Percentiles rank a stretch among this genome's conserved stretches.
Conservation (phyloP, 1,140 invertebrate genomes). For the Streblospio benedicti region DNA sequence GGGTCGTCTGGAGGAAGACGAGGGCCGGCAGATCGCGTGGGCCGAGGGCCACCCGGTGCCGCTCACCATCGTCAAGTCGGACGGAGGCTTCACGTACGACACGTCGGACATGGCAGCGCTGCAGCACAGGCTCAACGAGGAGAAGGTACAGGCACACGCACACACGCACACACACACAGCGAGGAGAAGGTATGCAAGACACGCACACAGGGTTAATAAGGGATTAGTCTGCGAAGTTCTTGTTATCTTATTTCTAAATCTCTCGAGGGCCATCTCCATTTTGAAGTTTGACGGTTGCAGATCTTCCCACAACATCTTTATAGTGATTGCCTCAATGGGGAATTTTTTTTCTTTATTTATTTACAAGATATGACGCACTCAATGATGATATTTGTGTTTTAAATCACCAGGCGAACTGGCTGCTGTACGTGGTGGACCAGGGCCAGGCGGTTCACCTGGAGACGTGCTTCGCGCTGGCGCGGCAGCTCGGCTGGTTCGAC, state of each 20-base stretch:
- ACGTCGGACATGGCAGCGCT: constrained; percentile 94
- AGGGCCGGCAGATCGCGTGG: constrained; percentile 91
- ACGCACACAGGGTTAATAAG: too few relatives aligned
- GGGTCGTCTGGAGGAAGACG: constrained; percentile 68
- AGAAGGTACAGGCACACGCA: too few relatives aligned
- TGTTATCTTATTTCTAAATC: too few relatives aligned
- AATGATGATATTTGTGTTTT: too few relatives aligned
- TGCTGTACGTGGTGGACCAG: constrained; percentile 91
- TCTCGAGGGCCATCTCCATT: too few relatives aligned
- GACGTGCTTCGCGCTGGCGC: constrained; percentile 51
- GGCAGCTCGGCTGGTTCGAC: constrained; percentile 60
- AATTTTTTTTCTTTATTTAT: too few relatives aligned
- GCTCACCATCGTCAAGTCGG: constrained; percentile 91
- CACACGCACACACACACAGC: too few relatives aligned
- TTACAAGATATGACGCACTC: too few relatives aligned
- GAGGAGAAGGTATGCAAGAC: neutral
- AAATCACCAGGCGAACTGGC: constrained; percentile 70
- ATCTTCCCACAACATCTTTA: too few relatives aligned
- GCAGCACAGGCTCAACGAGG: constrained; percentile 76
- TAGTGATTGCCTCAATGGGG: too few relatives aligned
- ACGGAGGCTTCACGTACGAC: constrained; percentile 98
- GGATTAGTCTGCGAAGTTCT: too few relatives aligned
- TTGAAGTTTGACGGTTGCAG: too few relatives aligned
- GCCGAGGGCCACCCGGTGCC: constrained; percentile 57
- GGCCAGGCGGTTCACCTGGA: constrained; percentile 79